Evolutionary conservation across 2,113 vertebrate genomes (phyloP), one percentile per base, ranked within the genome.

Genomic region (Dasyornis broadbenti): DNA sequence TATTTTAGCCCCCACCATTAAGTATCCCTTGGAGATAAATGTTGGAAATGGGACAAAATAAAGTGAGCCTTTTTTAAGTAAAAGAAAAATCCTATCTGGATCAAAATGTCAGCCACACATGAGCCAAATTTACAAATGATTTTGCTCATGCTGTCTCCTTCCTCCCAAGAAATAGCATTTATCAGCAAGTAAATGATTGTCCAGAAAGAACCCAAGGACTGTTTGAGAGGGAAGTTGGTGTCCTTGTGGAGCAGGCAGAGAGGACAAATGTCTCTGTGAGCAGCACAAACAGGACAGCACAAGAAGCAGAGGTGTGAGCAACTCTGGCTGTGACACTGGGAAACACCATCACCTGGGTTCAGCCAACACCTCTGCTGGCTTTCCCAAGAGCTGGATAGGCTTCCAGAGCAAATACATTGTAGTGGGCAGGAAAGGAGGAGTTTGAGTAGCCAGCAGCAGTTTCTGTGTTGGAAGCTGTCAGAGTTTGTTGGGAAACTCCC

Each of bases 161-260:
- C 68, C 45, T 94, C 56, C 30, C 52, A 90, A 61, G 82, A 89
- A 89, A 40, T 27, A 4, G 0, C 76, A 56, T 90, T 83, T 90
- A 75, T 73, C 13, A 27, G 30, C 72, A 86, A 56, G 92, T 96
- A 93, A 97, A 94, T 95, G 89, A 96, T 97, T 97, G 86, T 54
- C 80, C 64, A 88, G 82, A 69, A 37, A 42, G 66, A 86, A 72
- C 11, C 23, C 40, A 77, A 61, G 47, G 54, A 54, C 79, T 63
- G 15, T 31, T 77, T 65, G 53, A 77, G 76, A 52, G 45, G 49
- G 76, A 56, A 52, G 61, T 26, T 4, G 4, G 42, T 63, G 91
- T 89, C 95, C 92, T 95, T 96, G 91, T 56, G 44, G 64, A 90
- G 45, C 47, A 27, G 52, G 35, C 24, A 57, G 82, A 90, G 82